A percentile compares a stretch with the other conserved stretches of the same genome.
phyloP scores from a whole-genome alignment of 2,113 vertebrate genomes.

The Pelodiscus sinensis region DNA sequence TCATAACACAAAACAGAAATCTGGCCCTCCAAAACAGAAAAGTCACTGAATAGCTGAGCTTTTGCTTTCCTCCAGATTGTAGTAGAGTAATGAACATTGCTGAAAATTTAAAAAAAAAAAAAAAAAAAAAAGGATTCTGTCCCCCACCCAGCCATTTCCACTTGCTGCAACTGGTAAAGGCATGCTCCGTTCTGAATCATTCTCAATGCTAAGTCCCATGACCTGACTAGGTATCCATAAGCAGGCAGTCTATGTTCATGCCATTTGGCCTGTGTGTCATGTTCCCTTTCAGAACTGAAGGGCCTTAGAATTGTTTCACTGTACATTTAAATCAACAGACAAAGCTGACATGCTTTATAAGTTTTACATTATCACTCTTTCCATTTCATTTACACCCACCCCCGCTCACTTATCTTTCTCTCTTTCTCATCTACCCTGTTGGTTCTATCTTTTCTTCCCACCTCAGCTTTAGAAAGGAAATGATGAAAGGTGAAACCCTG shows the following conservation, averaged over 20 bases:
- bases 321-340: background rate
- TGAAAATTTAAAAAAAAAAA: slow-evolving; percentile 1
- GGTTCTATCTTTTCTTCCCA: background rate
- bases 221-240: background rate
- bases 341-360: slow-evolving; percentile 37
- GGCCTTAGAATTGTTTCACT: slow-evolving; percentile 40
- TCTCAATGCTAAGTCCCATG: background rate
- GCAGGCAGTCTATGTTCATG: slow-evolving; percentile 24
- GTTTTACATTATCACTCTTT: background rate
- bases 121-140: background rate
- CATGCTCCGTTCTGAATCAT: fast-evolving
- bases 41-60: background rate
- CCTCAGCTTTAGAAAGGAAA: slow-evolving; percentile 4
- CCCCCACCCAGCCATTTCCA: background rate
- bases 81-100: background rate
- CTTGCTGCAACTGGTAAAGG: background rate
- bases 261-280: slow-evolving; percentile 21
- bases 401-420: slow-evolving; percentile 11
- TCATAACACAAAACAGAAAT: background rate
- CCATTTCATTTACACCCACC: slow-evolving; percentile 4
- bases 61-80: background rate
- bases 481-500: background rate
- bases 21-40: background rate
- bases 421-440: slow-evolving; percentile 14
- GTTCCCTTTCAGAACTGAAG: slow-evolving; percentile 18